Evolutionary conservation across 2,113 vertebrate species (phyloP), one percentile per base, ranked within the genome.

Genomic region (Gallinago paraguaiae): DNA sequence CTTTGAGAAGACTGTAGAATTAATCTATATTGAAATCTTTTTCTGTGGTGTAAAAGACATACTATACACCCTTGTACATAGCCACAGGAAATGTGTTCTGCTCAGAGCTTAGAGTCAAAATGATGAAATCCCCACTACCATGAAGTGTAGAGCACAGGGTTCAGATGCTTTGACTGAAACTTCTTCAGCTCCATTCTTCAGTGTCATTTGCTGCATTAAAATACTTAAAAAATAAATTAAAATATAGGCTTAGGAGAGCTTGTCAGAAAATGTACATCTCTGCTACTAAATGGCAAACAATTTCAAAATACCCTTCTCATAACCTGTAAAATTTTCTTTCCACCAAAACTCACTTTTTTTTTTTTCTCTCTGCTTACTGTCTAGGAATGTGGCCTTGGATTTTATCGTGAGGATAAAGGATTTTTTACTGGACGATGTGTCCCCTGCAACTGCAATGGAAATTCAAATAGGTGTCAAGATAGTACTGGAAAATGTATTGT

Each of bases 401-500:
- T 97, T 97, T 99, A 99, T 92, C 98, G 97, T 95, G 98, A 99
- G 24, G 87, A 85, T 89, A 97, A 74, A 22, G 97, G 97, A 22
- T 46, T 90, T 4, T 98, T 92, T 79, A 71, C 97, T 3, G 98
- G 98, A 90, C 97, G 84, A 50, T 99, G 99, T 82, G 95, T 99
- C 56, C 97, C 98, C 85, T 99, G 99, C 93, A 94, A 93, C 67
- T 99, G 99, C 96, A 98, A 99, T 7, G 98, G 98, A 70, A 98
- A 98, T 89, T 98, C 99, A 16, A 80, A 97, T 6, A 97, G 98
- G 81, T 99, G 99, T 90, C 98, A 98, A 35, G 99, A 99, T 28
- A 96, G 91, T 79, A 98, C 98, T 1, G 99, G 99, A 89, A 98
- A 86, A 94, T 99, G 99, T 82, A 97, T 99, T 96, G 99, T 99